Evolutionary conservation across 1,140 invertebrate species (phyloP).

Genomic region (Meloidogyne exigua): DNA sequence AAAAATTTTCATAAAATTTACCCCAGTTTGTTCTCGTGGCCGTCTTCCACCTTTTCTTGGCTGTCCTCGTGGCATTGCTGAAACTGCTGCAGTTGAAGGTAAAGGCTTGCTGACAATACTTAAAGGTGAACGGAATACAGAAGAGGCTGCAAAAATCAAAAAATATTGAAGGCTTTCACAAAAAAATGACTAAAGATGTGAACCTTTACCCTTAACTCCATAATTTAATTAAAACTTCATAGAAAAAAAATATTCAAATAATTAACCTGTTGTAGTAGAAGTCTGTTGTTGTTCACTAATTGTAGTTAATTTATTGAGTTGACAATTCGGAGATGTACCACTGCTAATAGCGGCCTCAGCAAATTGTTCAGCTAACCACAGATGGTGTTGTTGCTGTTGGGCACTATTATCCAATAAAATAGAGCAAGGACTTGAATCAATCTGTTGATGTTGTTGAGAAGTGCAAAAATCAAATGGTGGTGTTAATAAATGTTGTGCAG

Average conservation of each 20-base stretch:
- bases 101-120: not conserved
- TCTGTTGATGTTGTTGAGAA: not conserved
- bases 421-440: not conserved
- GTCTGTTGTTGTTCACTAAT: not conserved
- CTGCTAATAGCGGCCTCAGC: not conserved
- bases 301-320: not conserved
- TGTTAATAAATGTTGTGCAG: not conserved
- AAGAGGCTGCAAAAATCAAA: not conserved
- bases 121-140: not conserved
- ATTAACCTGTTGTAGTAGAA: not conserved
- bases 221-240: not conserved
- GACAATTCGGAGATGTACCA: not conserved
- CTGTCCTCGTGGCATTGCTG: conserved; percentile 21
- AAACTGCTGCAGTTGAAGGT: not conserved
- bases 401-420: not conserved
- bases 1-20: not conserved
- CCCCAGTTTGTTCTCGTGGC: conserved; percentile 32
- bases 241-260: not conserved
- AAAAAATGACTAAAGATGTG: no score
- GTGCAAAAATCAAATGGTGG: not conserved
- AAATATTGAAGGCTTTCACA: no score
- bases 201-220: no score
- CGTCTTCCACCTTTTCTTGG: conserved; percentile 27
- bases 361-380: conserved; percentile 4
- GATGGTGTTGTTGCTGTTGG: not conserved